Base-by-base conservation (phyloP, 2,888 invertebrate genomes). In the Microchrysa polita region DNA sequence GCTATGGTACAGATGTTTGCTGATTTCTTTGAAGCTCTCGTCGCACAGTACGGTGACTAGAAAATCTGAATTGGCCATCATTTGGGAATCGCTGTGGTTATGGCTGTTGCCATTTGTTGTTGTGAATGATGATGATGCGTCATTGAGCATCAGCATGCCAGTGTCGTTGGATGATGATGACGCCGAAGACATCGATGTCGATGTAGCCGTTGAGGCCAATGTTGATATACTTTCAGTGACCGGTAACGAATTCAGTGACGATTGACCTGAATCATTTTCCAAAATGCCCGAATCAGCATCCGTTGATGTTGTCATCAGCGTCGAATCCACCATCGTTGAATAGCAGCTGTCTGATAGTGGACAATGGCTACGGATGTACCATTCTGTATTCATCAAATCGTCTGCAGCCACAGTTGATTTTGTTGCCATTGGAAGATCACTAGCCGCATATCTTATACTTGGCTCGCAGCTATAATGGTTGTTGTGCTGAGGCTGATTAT, bases 251-350 rank as follows among this genome's bases (percentile, higher is more conserved):
- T 69, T 69, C 10, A 69, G 40, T 20, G 69, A 69, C 12, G 69
- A 69, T 69, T 69, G 69, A 20, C 69, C 69, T 55, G 69, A 69
- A 69, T 69, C 69, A 69, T 69, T 69, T 18, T 69, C 69, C 40
- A 69, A 55, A 20, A 69, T 69, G n/a, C 69, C 69, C n/a, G 69
- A 69, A 20, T 69, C 69, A 1, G 69, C 55, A 34, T 69, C 69
- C 20, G 65, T 65, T 20, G 65, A 20, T 2, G 61, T 16, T 7
- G 67, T 22, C 55, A 57, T 57, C 16, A 69, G 20, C 16, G 55
- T 55, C 22, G 57, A 55, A 34, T 69, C 69, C 10, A 65, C 22
- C 65, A 65, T 44, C 20, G 65, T 65, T 1, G 65, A 65, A 23
- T 65, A 65, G 20, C 65, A 65, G 23, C 65, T 65, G 5, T 65